A percentile compares a stretch with the other conserved stretches of the same genome.
phyloP scores from a whole-genome alignment of 92 coral and sea anemone genomes.

The Epizoanthus illoricatus region DNA sequence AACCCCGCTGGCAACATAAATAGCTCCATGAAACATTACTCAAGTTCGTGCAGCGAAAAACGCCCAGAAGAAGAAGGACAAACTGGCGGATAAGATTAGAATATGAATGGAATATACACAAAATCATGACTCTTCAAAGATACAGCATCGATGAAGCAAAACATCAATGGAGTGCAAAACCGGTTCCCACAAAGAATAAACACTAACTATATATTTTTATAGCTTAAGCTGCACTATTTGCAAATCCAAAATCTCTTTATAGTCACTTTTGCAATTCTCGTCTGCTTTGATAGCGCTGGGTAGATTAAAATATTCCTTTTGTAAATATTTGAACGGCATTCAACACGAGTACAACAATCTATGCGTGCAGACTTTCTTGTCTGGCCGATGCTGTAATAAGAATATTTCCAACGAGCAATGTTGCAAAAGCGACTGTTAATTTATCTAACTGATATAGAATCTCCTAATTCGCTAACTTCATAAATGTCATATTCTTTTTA shows the following conservation, averaged over 20 bases:
- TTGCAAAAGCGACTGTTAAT: conserved; percentile 31
- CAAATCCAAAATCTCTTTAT: conserved; percentile 26
- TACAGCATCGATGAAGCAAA: not conserved
- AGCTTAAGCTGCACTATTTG: conserved; percentile 23
- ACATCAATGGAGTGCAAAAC: not conserved
- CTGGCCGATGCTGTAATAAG: not conserved
- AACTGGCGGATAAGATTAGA: not conserved
- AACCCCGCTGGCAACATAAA: conserved; percentile 20
- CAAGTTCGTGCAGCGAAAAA: conserved; percentile 23
- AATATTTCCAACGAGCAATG: conserved; percentile 9
- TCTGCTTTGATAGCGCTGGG: conserved; percentile 16
- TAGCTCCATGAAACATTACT: conserved; percentile 9
- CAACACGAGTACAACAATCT: not conserved
- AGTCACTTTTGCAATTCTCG: conserved; percentile 33
- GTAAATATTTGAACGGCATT: conserved; percentile 30
- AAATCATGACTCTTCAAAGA: not conserved
- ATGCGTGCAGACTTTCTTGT: not conserved
- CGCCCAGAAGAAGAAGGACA: not conserved
- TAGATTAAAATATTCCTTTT: conserved; percentile 18
- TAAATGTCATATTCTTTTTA: conserved; percentile 35
- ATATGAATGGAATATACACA: not conserved
- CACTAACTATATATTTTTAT: conserved; percentile 1
- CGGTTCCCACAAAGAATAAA: conserved; percentile 13
- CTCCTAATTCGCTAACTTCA: conserved; percentile 35
- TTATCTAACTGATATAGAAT: conserved; percentile 21